Conservation (phyloP, 2,797 vertebrate species). For the Coregonus sp. region DNA sequence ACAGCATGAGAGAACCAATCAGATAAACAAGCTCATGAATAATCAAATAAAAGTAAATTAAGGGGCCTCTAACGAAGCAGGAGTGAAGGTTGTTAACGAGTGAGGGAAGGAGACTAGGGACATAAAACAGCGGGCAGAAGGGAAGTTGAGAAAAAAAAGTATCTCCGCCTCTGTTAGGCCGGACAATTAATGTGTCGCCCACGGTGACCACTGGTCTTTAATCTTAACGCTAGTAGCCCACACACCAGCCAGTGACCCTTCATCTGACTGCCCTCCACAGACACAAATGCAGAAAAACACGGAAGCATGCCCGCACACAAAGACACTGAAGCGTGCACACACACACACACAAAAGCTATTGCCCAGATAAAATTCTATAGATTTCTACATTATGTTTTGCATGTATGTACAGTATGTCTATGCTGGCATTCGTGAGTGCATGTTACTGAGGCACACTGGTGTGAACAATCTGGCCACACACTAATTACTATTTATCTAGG, state of each 20-base stretch:
- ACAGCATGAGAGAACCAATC: constrained; percentile 49
- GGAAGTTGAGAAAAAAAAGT: constrained; percentile 48
- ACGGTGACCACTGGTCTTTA: constrained; percentile 56
- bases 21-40: constrained; percentile 53
- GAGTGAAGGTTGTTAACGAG: constrained; percentile 53
- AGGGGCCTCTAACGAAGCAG: constrained; percentile 57
- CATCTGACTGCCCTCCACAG: constrained; percentile 35
- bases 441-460: constrained; percentile 49
- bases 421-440: constrained; percentile 46
- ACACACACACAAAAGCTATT: too few species aligned
- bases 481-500: constrained; percentile 72
- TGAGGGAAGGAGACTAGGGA: constrained; percentile 40
- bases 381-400: not conserved
- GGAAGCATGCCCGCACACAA: not conserved
- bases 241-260: constrained; percentile 40
- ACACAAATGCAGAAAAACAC: constrained; percentile 9
- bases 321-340: too few species aligned
- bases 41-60: constrained; percentile 62
- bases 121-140: constrained; percentile 55
- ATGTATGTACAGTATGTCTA: constrained; percentile 2
- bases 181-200: constrained; percentile 65
- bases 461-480: constrained; percentile 63
- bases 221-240: constrained; percentile 56
- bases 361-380: too few species aligned
- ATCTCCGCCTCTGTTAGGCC: constrained; percentile 49